Percentiles rank a stretch among this genome's conserved stretches.
Conservation (phyloP, 2,797 vertebrate genomes). For the Vultur gryphus region DNA sequence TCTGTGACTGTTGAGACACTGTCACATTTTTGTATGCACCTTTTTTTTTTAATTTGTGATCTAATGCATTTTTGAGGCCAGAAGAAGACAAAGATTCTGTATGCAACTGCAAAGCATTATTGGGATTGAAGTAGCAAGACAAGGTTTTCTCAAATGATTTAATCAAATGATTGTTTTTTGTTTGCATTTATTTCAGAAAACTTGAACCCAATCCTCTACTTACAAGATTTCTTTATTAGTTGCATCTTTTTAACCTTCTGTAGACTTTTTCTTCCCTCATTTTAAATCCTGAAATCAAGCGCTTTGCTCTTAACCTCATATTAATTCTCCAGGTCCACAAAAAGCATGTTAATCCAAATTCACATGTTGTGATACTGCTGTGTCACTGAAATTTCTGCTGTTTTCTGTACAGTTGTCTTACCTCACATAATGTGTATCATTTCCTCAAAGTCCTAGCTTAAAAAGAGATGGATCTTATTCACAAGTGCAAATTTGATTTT, state of each 20-base stretch:
- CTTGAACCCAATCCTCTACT: not conserved
- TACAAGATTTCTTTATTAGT: not conserved
- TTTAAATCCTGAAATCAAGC: not conserved
- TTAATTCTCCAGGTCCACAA: not conserved
- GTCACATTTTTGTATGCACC: not conserved
- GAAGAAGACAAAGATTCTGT: not conserved
- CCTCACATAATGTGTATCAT: accelerated
- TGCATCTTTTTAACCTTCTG: not conserved
- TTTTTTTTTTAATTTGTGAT: not conserved
- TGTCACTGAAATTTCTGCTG: not conserved
- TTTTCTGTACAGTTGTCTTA: not conserved
- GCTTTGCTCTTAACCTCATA: not conserved
- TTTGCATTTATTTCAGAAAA: not conserved
- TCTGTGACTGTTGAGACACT: not conserved
- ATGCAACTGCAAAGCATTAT: not conserved
- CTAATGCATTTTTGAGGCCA: not conserved
- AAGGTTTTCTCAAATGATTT: not conserved
- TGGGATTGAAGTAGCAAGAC: not conserved
- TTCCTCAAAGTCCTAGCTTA: not conserved
- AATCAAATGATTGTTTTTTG: not conserved
- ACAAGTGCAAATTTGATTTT: not conserved
- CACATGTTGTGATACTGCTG: not conserved
- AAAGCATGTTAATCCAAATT: not conserved
- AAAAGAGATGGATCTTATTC: not conserved
- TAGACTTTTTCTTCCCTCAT: not conserved